These are phyloP conservation scores for Characodon lateralis DNA, from an alignment of 2,797 vertebrate genomes.

Conservation along the genomic window DNA sequence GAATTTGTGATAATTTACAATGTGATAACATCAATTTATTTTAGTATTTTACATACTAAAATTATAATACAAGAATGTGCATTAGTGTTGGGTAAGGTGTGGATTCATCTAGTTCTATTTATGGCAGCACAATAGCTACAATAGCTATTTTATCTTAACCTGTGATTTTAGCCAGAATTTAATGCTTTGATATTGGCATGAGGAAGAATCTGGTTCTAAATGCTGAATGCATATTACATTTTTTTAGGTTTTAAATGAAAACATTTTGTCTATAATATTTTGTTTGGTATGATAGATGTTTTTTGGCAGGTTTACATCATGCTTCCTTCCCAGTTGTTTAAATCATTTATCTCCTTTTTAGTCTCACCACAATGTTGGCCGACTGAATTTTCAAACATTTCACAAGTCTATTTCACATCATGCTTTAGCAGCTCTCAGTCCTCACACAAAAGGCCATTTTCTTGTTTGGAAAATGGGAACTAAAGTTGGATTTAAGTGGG, in stretches of 20 bases:
- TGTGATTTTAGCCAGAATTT: neutral
- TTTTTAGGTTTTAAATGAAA: neutral
- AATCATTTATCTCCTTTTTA: neutral
- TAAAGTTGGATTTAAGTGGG: constrained; percentile 72
- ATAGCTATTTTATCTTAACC: neutral
- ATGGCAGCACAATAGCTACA: neutral
- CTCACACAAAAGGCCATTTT: constrained; percentile 21
- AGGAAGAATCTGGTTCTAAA: neutral
- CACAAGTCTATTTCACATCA: constrained; percentile 9
- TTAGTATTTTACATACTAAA: neutral
- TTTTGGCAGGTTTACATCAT: neutral
- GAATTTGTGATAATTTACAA: neutral
- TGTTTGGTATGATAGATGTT: neutral
- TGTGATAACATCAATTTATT: neutral
- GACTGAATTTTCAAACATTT: constrained; percentile 1
- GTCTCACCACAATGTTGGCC: neutral
- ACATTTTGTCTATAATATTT: neutral
- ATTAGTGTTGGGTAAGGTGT: neutral
- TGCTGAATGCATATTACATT: neutral
- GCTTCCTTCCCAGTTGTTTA: neutral
- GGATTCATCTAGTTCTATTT: neutral
- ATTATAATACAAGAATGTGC: neutral
- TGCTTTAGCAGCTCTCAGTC: constrained; percentile 5
- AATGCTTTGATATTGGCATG: neutral
- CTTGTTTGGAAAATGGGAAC: constrained; percentile 57